phyloP scores from a whole-genome alignment of 2,113 vertebrate species.

The Zeus faber region DNA sequence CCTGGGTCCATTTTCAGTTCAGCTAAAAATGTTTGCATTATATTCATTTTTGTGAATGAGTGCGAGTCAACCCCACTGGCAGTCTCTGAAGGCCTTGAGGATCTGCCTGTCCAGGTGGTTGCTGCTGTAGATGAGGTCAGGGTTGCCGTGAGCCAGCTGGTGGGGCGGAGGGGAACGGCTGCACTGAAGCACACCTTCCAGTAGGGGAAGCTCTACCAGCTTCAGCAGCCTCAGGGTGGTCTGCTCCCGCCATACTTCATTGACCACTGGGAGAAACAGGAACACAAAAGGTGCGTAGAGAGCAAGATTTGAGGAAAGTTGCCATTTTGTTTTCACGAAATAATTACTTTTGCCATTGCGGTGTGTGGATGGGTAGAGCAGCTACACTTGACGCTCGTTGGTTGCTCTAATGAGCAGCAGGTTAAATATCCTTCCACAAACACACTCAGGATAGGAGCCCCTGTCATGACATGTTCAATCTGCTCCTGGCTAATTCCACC shows the following conservation, averaged over 20 bases:
- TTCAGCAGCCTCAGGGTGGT: constrained; percentile 85
- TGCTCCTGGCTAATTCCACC: no score
- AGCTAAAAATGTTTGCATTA: no score
- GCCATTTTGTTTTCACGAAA: no score
- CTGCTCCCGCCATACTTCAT: constrained; percentile 92
- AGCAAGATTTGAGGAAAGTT: not conserved
- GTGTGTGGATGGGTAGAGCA: no score
- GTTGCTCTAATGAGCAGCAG: no score
- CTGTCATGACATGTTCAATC: no score
- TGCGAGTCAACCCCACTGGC: constrained; percentile 78
- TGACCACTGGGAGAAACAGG: constrained; percentile 73
- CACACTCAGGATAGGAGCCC: no score
- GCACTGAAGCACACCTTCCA: constrained; percentile 84
- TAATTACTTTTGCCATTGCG: no score
- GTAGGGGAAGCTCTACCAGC: constrained; percentile 88
- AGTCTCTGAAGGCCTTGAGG: constrained; percentile 88
- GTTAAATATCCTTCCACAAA: no score
- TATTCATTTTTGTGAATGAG: no score
- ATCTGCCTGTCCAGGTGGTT: constrained; percentile 88
- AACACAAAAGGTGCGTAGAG: not conserved
- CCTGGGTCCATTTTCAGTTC: not conserved
- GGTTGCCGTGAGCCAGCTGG: constrained; percentile 39
- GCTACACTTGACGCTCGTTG: no score
- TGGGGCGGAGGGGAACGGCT: constrained; percentile 36
- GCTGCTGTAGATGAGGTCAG: constrained; percentile 76